Conservation (phyloP, 2,797 vertebrate genomes). For the Pangasius mekongensis region DNA sequence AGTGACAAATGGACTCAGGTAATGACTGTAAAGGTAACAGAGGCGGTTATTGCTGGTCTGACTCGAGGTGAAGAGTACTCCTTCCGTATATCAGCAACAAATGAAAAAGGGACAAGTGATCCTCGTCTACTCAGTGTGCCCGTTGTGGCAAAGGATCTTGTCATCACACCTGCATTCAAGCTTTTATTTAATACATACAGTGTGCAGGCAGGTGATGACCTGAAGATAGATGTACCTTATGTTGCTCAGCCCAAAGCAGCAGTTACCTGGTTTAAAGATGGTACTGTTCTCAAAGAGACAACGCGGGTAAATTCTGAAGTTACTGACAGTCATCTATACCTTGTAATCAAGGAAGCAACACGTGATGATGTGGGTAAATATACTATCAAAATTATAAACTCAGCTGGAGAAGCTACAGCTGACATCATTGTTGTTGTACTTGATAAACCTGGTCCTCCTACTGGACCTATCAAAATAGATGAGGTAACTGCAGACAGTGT, state of each 20-base stretch:
- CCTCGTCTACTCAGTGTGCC: constrained; percentile 87
- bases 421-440: constrained; percentile 89
- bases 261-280: constrained; percentile 92
- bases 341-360: constrained; percentile 91
- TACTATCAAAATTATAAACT: constrained; percentile 86
- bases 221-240: constrained; percentile 94
- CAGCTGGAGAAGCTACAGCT: constrained; percentile 83
- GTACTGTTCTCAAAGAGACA: constrained; percentile 90
- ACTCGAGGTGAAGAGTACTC: constrained; percentile 92
- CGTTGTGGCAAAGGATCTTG: constrained; percentile 92
- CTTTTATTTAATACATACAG: constrained; percentile 88
- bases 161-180: constrained; percentile 87
- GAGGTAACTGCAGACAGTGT: constrained; percentile 93
- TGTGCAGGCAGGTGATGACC: constrained; percentile 89
- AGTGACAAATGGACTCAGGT: constrained; percentile 92
- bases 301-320: constrained; percentile 90
- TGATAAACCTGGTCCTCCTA: constrained; percentile 94
- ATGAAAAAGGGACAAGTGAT: constrained; percentile 97
- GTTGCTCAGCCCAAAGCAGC: constrained; percentile 87
- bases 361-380: constrained; percentile 97
- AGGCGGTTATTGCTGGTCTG: constrained; percentile 86
- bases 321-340: constrained; percentile 80
- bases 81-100: constrained; percentile 91
- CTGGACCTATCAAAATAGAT: constrained; percentile 92
- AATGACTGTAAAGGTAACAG: constrained; percentile 88